Percentiles rank a stretch among this genome's conserved stretches.
Conservation (phyloP, 2,113 vertebrate genomes). For the Trogon melanurus region DNA sequence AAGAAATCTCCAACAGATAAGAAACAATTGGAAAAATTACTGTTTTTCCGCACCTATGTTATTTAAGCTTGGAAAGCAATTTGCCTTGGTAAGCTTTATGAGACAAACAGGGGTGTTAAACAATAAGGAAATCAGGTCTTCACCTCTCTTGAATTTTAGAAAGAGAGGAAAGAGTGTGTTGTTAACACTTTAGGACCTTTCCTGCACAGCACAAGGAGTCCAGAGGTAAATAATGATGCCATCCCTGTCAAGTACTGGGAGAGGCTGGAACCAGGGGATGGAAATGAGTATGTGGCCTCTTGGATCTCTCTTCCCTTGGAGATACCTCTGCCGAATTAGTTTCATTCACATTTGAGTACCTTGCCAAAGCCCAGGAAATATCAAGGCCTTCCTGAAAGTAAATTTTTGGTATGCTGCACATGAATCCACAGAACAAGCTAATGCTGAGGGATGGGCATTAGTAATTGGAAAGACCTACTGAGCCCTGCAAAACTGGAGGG, state of each 20-base stretch:
- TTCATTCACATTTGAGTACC: background rate
- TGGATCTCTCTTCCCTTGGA: background rate
- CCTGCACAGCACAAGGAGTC: background rate
- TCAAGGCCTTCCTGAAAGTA: background rate
- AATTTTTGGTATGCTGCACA: background rate
- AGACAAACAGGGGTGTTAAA: slow-evolving; percentile 19
- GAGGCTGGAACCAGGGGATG: background rate
- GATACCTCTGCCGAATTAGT: background rate
- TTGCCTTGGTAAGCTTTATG: background rate
- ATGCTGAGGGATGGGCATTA: background rate
- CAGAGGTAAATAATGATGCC: background rate
- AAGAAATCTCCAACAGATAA: slow-evolving; percentile 44
- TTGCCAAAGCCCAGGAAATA: background rate
- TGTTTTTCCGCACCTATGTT: slow-evolving; percentile 7
- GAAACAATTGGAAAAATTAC: slow-evolving; percentile 44
- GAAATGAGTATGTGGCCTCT: background rate
- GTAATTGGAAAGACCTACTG: background rate
- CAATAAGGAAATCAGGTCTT: slow-evolving; percentile 25
- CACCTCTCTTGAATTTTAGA: slow-evolving; percentile 4
- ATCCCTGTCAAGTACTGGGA: background rate
- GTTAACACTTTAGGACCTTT: slow-evolving; percentile 7
- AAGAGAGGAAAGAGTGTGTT: background rate
- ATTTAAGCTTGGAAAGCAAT: slow-evolving; percentile 1
- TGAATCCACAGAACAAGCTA: background rate
- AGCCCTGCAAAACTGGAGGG: background rate